Base-by-base conservation (phyloP, 1,140 invertebrate genomes). In the Drosophila nebulosa region DNA sequence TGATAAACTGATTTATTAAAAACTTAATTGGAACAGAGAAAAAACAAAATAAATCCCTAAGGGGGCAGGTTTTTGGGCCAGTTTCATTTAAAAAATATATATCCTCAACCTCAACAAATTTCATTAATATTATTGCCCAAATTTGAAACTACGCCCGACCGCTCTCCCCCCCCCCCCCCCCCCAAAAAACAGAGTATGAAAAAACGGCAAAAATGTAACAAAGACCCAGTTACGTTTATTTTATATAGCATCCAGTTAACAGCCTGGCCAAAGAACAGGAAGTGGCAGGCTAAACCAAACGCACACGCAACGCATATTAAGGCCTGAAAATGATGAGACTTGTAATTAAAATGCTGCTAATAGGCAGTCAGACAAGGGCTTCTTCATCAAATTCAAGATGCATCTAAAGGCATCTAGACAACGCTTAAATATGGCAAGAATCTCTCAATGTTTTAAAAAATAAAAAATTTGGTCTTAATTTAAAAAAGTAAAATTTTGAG, bases 61-160 rank as follows among this genome's bases (percentile, higher is more conserved):
- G n/a, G 9, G 36, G 50, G 16, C 0, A 36, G 60, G 51, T 64
- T 46, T 46, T 65, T 58, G 30, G 4, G 39, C 67, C 9, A 53
- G 64, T 64, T n/a, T n/a, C n/a, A n/a, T n/a, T n/a, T n/a, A n/a
- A n/a, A n/a, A n/a, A n/a, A n/a, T n/a, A n/a, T n/a, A n/a, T n/a
- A n/a, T n/a, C n/a, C n/a, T n/a, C n/a, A n/a, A n/a, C n/a, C n/a
- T n/a, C n/a, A n/a, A n/a, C n/a, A 59, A 75, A 70, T 73, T 88
- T 88, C 83, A 88, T 88, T 88, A 88, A 88, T 88, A 88, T 88
- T 88, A 88, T 88, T 88, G 83, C 83, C 60, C 83, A 76, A 88
- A n/a, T n/a, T 83, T 81, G 68, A 86, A 78, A 83, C n/a, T 69
- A 78, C 77, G 24, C 50, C 39, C 57, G 59, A n/a, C n/a, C n/a